Base-by-base conservation (phyloP, 1,140 invertebrate species). In the Solen grandis region DNA sequence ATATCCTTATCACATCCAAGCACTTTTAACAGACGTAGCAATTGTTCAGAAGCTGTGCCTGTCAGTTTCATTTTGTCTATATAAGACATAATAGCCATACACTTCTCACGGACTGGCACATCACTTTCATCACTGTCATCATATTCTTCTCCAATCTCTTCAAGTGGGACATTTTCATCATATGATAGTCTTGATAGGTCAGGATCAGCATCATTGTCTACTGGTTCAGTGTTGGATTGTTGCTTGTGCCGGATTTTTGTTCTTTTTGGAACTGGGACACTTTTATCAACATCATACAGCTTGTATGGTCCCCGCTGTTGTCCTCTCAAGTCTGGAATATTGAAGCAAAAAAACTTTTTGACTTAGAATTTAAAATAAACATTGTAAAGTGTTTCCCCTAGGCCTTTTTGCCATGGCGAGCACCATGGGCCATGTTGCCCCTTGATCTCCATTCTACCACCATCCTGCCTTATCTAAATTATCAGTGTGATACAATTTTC, bases 11-110 rank as follows among this genome's bases (percentile, higher is more conserved):
- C 27, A 29, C 19, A 22, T 25, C 14, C 19, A 25, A 60, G 19
- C 27, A 60, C 16, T 60, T n/a, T 60, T 16, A 60, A 31, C 19
- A 22, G 59, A 60, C 27, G 59, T 29, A 60, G 16, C 59, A 60
- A 60, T 29, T 60, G 19, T 29, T 60, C 59, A 22, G 59, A n/a
- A 27, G 59, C 59, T 16, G 59, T 60, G 27, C 16, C 59, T 29
- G 59, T 22, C 27, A 60, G 59, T 31, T 60, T 60, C 59, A 60
- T 60, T 27, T 60, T 60, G 27, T 60, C 16, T 29, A 60, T 31
- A 60, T 22, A 60, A 5, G 59, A 54, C 27, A 54, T 22, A 54
- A 54, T 54, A 22, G n/a, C 52, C 27, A 22, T 25, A 54, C 27
- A 22, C 19, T 54, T 54, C 52, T 22, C 27, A 22, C n/a, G n/a